phyloP scores from a whole-genome alignment of 2,797 vertebrate genomes.

The Alfaro cultratus region DNA sequence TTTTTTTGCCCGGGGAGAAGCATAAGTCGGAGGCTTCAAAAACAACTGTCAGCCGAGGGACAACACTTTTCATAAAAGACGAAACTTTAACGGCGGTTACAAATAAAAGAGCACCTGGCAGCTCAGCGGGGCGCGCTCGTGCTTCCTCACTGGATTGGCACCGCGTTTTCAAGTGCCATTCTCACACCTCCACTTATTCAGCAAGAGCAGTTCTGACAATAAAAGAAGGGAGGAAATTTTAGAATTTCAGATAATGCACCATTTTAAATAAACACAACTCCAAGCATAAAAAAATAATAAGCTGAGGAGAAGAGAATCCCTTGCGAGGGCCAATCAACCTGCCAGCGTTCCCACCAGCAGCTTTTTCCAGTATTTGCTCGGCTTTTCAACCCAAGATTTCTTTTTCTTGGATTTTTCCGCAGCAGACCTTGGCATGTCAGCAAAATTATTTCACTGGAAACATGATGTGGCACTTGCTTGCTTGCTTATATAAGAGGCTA shows the following conservation, averaged over 20 bases:
- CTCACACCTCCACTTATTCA: constrained; percentile 24
- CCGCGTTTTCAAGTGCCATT: constrained; percentile 21
- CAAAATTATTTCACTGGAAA: constrained; percentile 27
- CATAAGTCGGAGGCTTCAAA: constrained; percentile 35
- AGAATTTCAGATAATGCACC: constrained; percentile 22
- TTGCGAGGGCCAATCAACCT: constrained; percentile 23
- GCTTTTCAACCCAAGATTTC: constrained; percentile 59
- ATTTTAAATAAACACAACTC: constrained; percentile 7
- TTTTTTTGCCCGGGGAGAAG: constrained; percentile 18
- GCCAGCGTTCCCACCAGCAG: constrained; percentile 41
- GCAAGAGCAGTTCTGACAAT: constrained; percentile 7
- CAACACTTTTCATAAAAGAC: constrained; percentile 10
- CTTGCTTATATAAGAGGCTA: background rate
- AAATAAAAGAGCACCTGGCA: constrained; percentile 24
- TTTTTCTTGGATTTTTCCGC: constrained; percentile 43
- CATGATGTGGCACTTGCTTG: constrained; percentile 33
- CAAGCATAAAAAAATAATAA: constrained; percentile 2
- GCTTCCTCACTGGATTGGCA: constrained; percentile 28
- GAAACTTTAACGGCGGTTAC: constrained; percentile 19
- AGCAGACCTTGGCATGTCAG: constrained; percentile 28
- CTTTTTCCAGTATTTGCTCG: constrained; percentile 53
- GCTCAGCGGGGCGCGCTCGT: background rate
- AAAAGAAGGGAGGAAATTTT: constrained; percentile 4
- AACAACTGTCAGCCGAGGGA: constrained; percentile 8
- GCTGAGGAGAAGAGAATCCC: constrained; percentile 36